Conservation (phyloP, 1,140 invertebrate species). For the Geopemphigus sp. region DNA sequence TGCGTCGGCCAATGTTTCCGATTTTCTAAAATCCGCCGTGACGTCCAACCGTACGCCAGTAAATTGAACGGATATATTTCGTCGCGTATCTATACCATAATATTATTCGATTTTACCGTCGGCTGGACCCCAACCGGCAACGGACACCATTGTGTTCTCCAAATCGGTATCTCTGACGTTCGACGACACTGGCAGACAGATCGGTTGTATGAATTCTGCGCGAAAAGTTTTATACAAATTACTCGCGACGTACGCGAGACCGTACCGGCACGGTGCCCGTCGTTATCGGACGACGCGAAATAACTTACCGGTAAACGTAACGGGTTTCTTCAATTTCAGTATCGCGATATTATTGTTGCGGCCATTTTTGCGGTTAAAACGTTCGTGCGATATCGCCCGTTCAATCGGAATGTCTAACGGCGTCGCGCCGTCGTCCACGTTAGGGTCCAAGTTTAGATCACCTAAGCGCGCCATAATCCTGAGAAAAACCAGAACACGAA, state of each 20-base stretch:
- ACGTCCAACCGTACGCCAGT: too few relatives aligned
- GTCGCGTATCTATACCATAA: too few relatives aligned
- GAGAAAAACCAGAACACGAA: not conserved
- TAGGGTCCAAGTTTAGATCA: slow-evolving; percentile 56
- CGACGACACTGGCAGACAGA: slow-evolving; percentile 68
- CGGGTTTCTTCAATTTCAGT: slow-evolving; percentile 55
- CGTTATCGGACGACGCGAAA: too few relatives aligned
- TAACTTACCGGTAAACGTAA: slow-evolving; percentile 55
- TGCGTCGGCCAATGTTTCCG: too few relatives aligned
- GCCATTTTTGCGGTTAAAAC: slow-evolving; percentile 55
- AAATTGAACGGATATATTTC: too few relatives aligned
- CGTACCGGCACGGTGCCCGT: too few relatives aligned
- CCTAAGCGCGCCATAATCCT: slow-evolving; percentile 56
- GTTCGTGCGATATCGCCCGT: slow-evolving; percentile 54
- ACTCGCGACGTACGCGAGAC: not conserved
- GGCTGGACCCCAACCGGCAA: slow-evolving; percentile 76
- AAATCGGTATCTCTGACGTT: slow-evolving; percentile 59
- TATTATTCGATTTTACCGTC: slow-evolving; percentile 19
- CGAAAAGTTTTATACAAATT: not conserved
- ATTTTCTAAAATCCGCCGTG: too few relatives aligned
- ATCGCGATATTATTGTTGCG: slow-evolving; percentile 60
- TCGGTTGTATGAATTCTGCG: slow-evolving; percentile 66
- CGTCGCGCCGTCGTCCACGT: slow-evolving; percentile 54
- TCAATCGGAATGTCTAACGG: slow-evolving; percentile 55
- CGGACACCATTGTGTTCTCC: slow-evolving; percentile 61